Percentiles rank a stretch among this genome's conserved stretches.
Evolutionary conservation across 2,797 vertebrate genomes (phyloP).

Genomic region (Chaetophractus vellerosus): DNA sequence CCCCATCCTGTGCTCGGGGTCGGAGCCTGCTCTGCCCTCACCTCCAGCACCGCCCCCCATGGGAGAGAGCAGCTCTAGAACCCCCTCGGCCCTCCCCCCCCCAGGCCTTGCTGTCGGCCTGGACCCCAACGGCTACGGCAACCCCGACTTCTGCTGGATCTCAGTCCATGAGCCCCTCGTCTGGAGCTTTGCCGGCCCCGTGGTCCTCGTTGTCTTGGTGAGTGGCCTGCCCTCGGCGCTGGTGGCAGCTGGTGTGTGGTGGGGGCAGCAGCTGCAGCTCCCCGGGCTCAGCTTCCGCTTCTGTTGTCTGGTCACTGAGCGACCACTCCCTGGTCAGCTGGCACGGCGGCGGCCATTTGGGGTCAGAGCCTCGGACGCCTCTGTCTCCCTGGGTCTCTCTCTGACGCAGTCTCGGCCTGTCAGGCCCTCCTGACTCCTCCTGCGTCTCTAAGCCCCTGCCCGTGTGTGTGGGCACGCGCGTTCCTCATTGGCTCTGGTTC

Average conservation of each 20-base stretch:
- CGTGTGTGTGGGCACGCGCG: not conserved
- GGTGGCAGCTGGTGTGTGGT: not conserved
- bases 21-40: too few relatives aligned
- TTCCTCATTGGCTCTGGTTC: not conserved
- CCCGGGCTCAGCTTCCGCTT: not conserved
- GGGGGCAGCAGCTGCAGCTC: not conserved
- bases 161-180: slow-evolving; percentile 98
- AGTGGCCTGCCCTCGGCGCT: slow-evolving; percentile 72
- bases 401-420: not conserved
- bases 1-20: too few relatives aligned
- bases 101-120: slow-evolving; percentile 97
- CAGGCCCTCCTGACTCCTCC: not conserved
- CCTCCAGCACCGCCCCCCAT: too few relatives aligned
- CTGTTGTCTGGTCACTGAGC: not conserved
- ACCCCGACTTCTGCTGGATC: slow-evolving; percentile 99
- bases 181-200: slow-evolving; percentile 99
- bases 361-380: not conserved
- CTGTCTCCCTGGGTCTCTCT: not conserved
- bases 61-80: not conserved
- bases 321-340: not conserved
- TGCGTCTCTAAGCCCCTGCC: not conserved
- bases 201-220: slow-evolving; percentile 97
- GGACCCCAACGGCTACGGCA: slow-evolving; percentile 98
- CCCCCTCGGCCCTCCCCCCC: not conserved
- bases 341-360: not conserved